A percentile compares a stretch with the other conserved stretches of the same genome.
Evolutionary conservation across 2,113 vertebrate genomes (phyloP).

Genomic region (Indicator indicator): DNA sequence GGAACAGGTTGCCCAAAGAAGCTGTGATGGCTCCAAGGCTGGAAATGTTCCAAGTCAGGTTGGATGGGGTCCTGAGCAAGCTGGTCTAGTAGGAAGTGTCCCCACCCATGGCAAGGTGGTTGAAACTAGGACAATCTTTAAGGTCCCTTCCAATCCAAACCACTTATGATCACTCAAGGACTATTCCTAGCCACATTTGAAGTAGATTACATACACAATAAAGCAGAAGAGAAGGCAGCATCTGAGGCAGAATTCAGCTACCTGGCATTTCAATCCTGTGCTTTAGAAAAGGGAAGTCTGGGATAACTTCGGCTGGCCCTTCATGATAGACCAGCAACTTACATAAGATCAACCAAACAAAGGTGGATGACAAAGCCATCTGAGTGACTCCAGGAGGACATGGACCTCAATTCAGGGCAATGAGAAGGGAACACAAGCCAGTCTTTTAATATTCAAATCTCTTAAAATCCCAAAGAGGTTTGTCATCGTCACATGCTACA

Average conservation of each 20-base stretch:
- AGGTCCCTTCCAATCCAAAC: too few relatives aligned
- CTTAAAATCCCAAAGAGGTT: background rate
- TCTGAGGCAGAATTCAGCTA: background rate
- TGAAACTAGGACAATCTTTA: too few relatives aligned
- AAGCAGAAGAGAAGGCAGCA: background rate
- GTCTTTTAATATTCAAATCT: background rate
- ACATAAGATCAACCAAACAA: background rate
- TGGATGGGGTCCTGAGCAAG: too few relatives aligned
- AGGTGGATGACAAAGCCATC: background rate
- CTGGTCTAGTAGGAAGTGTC: too few relatives aligned
- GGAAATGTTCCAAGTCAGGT: too few relatives aligned
- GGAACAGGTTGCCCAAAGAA: too few relatives aligned
- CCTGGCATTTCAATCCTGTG: rapidly evolving
- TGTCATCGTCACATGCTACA: background rate
- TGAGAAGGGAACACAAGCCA: background rate
- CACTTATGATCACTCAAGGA: background rate
- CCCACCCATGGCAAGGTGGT: too few relatives aligned
- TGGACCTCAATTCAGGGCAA: background rate
- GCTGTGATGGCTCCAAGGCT: too few relatives aligned
- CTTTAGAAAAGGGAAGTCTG: background rate
- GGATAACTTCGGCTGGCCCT: background rate
- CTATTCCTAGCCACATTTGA: background rate
- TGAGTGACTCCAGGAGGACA: background rate
- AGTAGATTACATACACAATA: background rate
- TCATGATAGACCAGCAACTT: background rate